Evolutionary conservation across 2,888 invertebrate species (phyloP).

Genomic region (Drosophila anceps): DNA sequence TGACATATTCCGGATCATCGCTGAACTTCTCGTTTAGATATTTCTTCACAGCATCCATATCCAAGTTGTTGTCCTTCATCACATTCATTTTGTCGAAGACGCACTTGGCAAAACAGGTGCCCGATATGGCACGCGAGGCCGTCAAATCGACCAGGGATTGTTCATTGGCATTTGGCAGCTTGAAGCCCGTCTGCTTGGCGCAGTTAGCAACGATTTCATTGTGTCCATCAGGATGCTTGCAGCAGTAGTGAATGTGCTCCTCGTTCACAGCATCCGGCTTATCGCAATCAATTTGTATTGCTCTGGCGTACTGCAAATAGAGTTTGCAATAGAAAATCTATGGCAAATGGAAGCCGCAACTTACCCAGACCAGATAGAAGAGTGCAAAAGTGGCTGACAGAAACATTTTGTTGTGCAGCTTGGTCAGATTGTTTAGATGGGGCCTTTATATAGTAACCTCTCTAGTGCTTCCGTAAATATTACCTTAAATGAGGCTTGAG

Average conservation of each 20-base stretch:
- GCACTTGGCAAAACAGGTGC: conserved; percentile 74
- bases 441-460: conserved; percentile 32
- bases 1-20: conserved; percentile 69
- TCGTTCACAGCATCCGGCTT: conserved; percentile 66
- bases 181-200: conserved; percentile 68
- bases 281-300: conserved; percentile 66
- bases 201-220: conserved; percentile 68
- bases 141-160: conserved; percentile 75
- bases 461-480: background rate
- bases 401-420: conserved; percentile 33
- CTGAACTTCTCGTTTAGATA: conserved; percentile 41
- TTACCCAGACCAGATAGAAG: conserved; percentile 54
- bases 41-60: conserved; percentile 65
- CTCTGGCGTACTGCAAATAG: conserved; percentile 21
- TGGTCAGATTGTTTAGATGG: background rate
- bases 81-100: conserved; percentile 61
- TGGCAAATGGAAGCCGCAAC: background rate
- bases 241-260: conserved; percentile 73
- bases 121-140: conserved; percentile 60
- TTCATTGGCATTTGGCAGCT: conserved; percentile 56
- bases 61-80: conserved; percentile 55
- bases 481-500: conserved; percentile 23
- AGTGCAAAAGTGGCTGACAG: conserved; percentile 14
- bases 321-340: background rate
- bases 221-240: conserved; percentile 78